Evolutionary conservation across 2,888 invertebrate genomes (phyloP).

Genomic region (Muscina levida): DNA sequence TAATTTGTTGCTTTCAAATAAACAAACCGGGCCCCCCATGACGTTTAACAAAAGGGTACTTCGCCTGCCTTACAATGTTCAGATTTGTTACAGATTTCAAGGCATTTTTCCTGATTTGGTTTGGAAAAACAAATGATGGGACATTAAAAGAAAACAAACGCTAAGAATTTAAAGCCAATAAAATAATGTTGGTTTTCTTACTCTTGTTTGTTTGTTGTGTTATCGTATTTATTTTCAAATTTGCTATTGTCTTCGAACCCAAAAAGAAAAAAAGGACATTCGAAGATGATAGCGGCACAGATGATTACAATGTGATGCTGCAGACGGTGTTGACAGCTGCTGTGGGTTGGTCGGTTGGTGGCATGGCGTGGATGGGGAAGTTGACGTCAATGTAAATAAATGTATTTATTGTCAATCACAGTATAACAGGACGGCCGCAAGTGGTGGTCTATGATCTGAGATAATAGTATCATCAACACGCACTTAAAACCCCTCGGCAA

Average conservation of each 20-base stretch:
- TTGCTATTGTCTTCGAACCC: slow-evolving; percentile 15
- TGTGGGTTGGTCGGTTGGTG: slow-evolving; percentile 26
- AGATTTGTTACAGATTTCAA: background rate
- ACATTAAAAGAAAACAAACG: slow-evolving; percentile 61
- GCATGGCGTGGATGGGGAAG: background rate
- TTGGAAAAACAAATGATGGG: slow-evolving; percentile 30
- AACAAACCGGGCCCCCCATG: no score
- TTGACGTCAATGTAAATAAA: slow-evolving; percentile 48
- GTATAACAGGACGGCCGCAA: slow-evolving; percentile 70
- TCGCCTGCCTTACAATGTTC: no score
- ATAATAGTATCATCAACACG: slow-evolving; percentile 79
- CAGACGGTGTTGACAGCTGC: slow-evolving; percentile 68
- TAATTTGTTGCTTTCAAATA: no score
- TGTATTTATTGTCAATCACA: slow-evolving; percentile 55
- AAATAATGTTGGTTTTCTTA: slow-evolving; percentile 73
- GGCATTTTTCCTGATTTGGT: slow-evolving; percentile 30
- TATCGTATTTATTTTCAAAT: slow-evolving; percentile 42
- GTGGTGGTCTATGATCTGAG: slow-evolving; percentile 74
- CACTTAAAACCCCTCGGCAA: slow-evolving; percentile 44
- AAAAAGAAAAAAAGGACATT: slow-evolving; percentile 46
- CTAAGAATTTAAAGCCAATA: slow-evolving; percentile 77
- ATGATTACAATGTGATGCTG: slow-evolving; percentile 5
- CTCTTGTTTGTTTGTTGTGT: slow-evolving; percentile 44
- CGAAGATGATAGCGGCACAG: slow-evolving; percentile 43
- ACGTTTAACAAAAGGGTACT: no score